Evolutionary conservation across 2,888 invertebrate genomes (phyloP).

Genomic region (Alsophila aescularia): DNA sequence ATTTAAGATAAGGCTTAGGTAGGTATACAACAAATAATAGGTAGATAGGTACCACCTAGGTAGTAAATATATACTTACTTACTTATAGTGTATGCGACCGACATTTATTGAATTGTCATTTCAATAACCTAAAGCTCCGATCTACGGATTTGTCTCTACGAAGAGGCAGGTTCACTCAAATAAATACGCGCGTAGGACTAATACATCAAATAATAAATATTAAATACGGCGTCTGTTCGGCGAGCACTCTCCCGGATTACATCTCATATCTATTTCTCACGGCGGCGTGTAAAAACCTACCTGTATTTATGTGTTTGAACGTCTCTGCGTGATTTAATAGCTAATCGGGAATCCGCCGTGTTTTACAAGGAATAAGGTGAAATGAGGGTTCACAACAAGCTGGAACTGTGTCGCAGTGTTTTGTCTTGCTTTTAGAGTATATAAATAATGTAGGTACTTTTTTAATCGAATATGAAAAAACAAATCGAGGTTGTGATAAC

Average conservation of each 20-base stretch:
- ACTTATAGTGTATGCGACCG: background rate
- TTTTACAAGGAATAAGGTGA: constrained; percentile 5
- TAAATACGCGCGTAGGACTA: constrained; percentile 44
- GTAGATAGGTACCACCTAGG: too few species aligned
- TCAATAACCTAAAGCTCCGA: background rate
- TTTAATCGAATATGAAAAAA: too few species aligned
- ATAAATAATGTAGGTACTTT: too few species aligned
- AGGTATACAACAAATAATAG: too few species aligned
- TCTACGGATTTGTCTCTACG: constrained; percentile 8
- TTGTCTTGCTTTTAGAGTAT: background rate
- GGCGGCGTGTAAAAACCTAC: constrained; percentile 21
- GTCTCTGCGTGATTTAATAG: constrained; percentile 21
- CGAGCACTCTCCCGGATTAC: constrained; percentile 56
- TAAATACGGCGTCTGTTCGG: constrained; percentile 42
- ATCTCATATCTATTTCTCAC: constrained; percentile 55
- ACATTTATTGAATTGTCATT: background rate
- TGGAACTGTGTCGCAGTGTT: background rate
- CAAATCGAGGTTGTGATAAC: too few species aligned
- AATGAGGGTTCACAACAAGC: background rate
- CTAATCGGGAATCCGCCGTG: constrained; percentile 13
- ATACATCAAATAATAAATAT: constrained; percentile 53
- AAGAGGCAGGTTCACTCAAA: constrained; percentile 34
- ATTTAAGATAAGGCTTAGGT: too few species aligned
- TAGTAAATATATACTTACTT: too few species aligned
- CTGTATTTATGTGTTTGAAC: constrained; percentile 34